A percentile compares a stretch with the other conserved stretches of the same genome.
phyloP scores from a whole-genome alignment of 1,140 invertebrate species.

The Drosophila setifemur region DNA sequence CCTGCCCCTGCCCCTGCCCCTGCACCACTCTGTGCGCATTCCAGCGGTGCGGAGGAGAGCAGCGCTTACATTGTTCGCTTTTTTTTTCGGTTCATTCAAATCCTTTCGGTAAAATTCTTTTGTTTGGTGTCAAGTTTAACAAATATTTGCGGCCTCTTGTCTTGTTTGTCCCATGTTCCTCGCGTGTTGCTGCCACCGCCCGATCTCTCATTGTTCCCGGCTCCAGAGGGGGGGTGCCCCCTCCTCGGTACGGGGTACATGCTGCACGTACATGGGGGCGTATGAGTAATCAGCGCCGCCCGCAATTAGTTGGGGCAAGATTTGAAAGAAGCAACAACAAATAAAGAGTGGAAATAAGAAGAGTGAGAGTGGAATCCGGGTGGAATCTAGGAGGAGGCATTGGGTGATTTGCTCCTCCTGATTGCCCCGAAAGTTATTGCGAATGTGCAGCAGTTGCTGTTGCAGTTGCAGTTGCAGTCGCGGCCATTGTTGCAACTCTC shows the following conservation, averaged over 20 bases:
- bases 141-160: slow-evolving; percentile 78
- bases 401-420: slow-evolving; percentile 26
- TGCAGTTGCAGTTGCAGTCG: slow-evolving; percentile 2
- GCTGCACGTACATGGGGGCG: slow-evolving; percentile 45
- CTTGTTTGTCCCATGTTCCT: slow-evolving; percentile 66
- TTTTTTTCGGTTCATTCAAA: slow-evolving; percentile 67
- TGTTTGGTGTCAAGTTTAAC: slow-evolving; percentile 82
- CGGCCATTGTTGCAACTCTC: slow-evolving; percentile 57
- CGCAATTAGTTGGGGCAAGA: slow-evolving; percentile 58
- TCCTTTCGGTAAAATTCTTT: slow-evolving; percentile 82
- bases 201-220: slow-evolving; percentile 55
- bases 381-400: not conserved
- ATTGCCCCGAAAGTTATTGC: slow-evolving; percentile 38
- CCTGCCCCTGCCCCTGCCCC: not conserved
- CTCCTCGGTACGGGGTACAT: slow-evolving; percentile 2
- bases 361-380: not conserved
- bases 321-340: slow-evolving; percentile 5
- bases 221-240: too few species aligned
- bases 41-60: slow-evolving; percentile 52
- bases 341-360: not conserved
- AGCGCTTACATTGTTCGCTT: slow-evolving; percentile 70
- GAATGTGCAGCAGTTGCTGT: slow-evolving; percentile 7
- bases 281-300: slow-evolving; percentile 68
- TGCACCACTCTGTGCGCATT: slow-evolving; percentile 38
- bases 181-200: slow-evolving; percentile 54